Evolutionary conservation across 2,797 vertebrate genomes (phyloP), one percentile per base, ranked within the genome.

Genomic region (Holocentrus rufus): DNA sequence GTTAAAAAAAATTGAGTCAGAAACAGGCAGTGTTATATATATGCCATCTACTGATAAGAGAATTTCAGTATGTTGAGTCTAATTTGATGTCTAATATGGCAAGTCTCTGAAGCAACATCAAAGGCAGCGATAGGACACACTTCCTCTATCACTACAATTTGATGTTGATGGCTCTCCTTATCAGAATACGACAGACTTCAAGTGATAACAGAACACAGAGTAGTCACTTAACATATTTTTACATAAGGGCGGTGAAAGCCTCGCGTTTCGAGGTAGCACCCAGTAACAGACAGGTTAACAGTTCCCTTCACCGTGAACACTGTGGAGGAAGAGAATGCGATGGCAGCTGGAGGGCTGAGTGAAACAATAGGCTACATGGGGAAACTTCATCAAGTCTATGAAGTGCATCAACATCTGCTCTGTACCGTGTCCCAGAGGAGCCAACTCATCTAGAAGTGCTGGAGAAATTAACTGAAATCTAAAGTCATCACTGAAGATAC

Each of bases 341-440:
- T 57, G 79, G 86, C 84, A 87, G 85, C 80, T 89, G 81, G 72
- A 70, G 70, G 64, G 76, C 74, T 64, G 74, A 81, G 81, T 80
- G 74, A 77, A 85, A 89, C 77, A 87, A 82, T 68, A 70, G 81
- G 72, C 77, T 71, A 61, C 52, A 80, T 11, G n/a, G n/a, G 55
- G 61, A 76, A 69, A 36, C 69, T 79, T 70, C 50, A 64, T 49
- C 42, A 64, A 30, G 44, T 27, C 25, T 25, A 53, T 23, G 50
- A 36, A 58, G 30, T 50, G 47, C 11, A 17, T 23, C 23, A 58
- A 65, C 70, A 87, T 69, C 52, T 15, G 7, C 58, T 74, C 70
- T 10, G 47, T 10, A 30, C 18, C 44, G 2, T 58, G 50, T 77
- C 73, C 78, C 80, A 77, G 7, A 53, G 79, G 78, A 74, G 69